Conservation (phyloP, 2,113 vertebrate genomes). For the Sclerurus mexicanus region DNA sequence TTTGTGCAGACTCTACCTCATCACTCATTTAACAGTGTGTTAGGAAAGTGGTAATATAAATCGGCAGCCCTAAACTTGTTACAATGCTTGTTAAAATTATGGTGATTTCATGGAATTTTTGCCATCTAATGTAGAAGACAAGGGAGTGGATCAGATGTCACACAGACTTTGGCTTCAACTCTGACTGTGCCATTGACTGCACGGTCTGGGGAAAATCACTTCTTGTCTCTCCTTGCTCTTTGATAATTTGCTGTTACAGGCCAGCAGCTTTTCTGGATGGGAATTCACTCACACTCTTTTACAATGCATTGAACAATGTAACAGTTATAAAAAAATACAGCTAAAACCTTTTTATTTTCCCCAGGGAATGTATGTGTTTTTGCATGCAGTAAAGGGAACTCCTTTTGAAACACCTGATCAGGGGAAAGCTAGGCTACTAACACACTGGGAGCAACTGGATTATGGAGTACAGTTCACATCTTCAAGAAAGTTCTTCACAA, state of each 20-base stretch:
- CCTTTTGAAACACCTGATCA: constrained; percentile 98
- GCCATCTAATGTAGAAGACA: not conserved
- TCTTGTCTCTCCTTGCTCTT: not conserved
- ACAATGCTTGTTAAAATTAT: not conserved
- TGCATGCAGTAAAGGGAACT: constrained; percentile 97
- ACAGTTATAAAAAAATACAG: not conserved
- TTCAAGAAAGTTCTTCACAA: constrained; percentile 98
- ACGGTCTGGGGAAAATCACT: not conserved
- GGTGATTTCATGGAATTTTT: not conserved
- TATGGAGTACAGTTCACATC: constrained; percentile 98
- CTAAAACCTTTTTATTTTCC: constrained; percentile 32
- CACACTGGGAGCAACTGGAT: constrained; percentile 97
- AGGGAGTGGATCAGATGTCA: not conserved
- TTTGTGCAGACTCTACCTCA: not conserved
- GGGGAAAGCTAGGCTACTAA: constrained; percentile 95
- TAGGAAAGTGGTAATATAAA: not conserved
- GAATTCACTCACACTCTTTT: not conserved
- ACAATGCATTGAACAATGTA: not conserved
- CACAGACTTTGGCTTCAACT: not conserved
- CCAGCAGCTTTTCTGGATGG: not conserved
- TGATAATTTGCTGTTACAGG: not conserved
- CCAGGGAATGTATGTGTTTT: constrained; percentile 97
- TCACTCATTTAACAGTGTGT: not conserved
- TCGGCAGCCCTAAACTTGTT: not conserved
- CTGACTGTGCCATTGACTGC: not conserved